A percentile compares a stretch with the other conserved stretches of the same genome.
These are phyloP conservation scores for Zaprionus capensis DNA, from an alignment of 1,140 invertebrate genomes.

Conservation along the genomic window DNA sequence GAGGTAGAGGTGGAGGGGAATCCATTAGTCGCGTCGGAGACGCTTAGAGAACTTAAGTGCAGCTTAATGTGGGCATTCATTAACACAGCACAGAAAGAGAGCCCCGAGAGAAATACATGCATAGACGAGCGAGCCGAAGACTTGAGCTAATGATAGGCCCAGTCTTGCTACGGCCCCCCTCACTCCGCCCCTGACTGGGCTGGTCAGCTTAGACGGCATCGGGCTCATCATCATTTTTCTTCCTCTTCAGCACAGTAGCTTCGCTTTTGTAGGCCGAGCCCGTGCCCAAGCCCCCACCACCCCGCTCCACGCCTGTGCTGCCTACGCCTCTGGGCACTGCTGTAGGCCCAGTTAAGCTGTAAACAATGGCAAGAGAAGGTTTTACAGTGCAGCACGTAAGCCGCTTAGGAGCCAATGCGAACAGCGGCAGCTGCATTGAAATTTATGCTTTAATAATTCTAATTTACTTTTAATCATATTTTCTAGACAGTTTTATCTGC, in stretches of 20 bases:
- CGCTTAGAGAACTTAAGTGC: conserved; percentile 51
- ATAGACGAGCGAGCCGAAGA: conserved; percentile 10
- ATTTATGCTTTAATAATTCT: conserved; percentile 53
- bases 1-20: not conserved
- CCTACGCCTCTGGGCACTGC: conserved; percentile 3
- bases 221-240: conserved; percentile 60
- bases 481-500: conserved; percentile 18
- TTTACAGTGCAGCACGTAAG: conserved; percentile 28
- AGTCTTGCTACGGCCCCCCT: not conserved
- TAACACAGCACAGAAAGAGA: conserved; percentile 30
- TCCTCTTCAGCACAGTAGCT: conserved; percentile 37
- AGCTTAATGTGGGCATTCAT: conserved; percentile 59
- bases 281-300: not conserved
- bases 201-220: conserved; percentile 36
- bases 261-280: conserved; percentile 9
- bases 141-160: conserved; percentile 48
- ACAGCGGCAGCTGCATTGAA: not conserved
- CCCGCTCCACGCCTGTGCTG: not conserved
- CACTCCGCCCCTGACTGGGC: not conserved
- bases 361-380: conserved; percentile 40
- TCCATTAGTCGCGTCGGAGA: conserved; percentile 46
- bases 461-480: conserved; percentile 56
- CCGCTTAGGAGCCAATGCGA: conserved; percentile 37
- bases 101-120: not conserved
- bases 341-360: conserved; percentile 49